Base-by-base conservation (phyloP, 2,888 invertebrate species). In the Holacanthella duospinosa region DNA sequence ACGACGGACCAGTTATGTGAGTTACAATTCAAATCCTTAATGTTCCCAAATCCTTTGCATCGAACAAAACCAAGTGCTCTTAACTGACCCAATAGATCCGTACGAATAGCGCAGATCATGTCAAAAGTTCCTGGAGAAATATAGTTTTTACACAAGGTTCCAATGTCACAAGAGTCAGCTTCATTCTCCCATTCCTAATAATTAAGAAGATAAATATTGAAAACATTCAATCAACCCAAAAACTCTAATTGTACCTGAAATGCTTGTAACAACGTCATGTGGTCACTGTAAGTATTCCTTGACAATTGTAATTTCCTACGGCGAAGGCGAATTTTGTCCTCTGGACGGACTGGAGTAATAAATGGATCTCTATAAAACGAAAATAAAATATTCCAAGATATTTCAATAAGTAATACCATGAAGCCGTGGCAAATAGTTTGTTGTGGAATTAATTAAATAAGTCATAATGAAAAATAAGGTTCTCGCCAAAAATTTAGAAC, bases 1-100 rank as follows among this genome's bases (percentile, higher is more conserved):
- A 97, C 86, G 61, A 95, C 84, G 16, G 91, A 86, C 92, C 92
- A 93, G 75, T 87, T 87, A 73, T 88, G 86, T 0, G 89, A 86
- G 78, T 93, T 87, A 1, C 82, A 77, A 78, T 95, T 95, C 43
- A 92, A 81, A 74, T 89, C 88, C 69, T 86, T 80, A 65, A 90
- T 86, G 74, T 87, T 87, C 3, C 79, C 78, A 16, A 79, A 72
- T 19, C 76, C 77, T 53, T 77, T 74, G 1, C 75, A 74, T 62
- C 83, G 81, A 0, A 92, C 86, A 73, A 91, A 86, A 2, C 71
- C 70, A 48, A 65, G 62, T 25, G 70, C 85, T 58, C 88, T 79
- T 2, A 95, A 78, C 74, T 93, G 88, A 0, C 89, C 88, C 29
- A 93, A 79, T 29, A 96, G 79, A 74, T 93, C 92, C 0, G 86